Evolutionary conservation across 2,113 vertebrate genomes (phyloP).

Genomic region (Columba livia): DNA sequence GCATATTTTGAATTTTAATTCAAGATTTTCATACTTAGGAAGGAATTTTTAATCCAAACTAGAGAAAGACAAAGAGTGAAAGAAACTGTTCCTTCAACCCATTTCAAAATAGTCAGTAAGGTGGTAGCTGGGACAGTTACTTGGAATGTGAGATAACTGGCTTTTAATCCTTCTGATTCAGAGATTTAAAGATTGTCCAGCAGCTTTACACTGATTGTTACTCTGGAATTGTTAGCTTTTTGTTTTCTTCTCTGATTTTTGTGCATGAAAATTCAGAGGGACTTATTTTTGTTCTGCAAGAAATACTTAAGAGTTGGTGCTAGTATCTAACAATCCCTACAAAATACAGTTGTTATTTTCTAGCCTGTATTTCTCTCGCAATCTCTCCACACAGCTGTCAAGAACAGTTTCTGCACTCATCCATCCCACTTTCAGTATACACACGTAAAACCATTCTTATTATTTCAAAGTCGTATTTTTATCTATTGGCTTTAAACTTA

Average conservation of each 20-base stretch:
- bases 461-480: constrained; percentile 19
- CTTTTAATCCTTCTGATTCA: constrained; percentile 2
- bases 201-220: not conserved
- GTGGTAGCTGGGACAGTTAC: not conserved
- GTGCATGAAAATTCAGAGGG: not conserved
- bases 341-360: not conserved
- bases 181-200: constrained; percentile 7
- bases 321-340: not conserved
- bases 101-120: not conserved
- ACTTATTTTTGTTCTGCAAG: not conserved
- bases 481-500: constrained; percentile 45
- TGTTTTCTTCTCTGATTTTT: not conserved
- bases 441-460: not conserved
- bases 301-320: not conserved
- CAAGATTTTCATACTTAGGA: not conserved
- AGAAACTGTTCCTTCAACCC: not conserved
- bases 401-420: not conserved
- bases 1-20: not conserved
- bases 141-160: not conserved
- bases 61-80: not conserved
- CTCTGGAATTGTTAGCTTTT: not conserved
- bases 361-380: not conserved
- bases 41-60: not conserved
- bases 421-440: not conserved
- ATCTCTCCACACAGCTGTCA: not conserved